Conservation (phyloP, 2,888 invertebrate species). For the Pogonocherus hispidulus region DNA sequence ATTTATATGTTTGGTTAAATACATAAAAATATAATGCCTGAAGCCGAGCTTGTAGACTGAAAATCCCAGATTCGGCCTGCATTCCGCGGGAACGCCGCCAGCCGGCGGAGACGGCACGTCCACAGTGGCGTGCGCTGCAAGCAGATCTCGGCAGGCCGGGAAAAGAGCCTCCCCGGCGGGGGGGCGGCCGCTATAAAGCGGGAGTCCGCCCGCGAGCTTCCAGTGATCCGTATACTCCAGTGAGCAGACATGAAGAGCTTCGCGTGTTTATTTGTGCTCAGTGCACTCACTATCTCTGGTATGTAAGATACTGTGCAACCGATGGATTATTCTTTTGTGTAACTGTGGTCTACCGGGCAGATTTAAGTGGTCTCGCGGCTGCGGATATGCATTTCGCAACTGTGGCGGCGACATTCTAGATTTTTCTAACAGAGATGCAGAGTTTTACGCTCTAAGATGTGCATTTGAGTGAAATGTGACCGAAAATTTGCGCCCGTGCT, state of each 20-base stretch:
- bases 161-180: constrained; percentile 40
- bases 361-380: background rate
- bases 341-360: constrained; percentile 26
- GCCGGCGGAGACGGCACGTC: constrained; percentile 8
- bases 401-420: background rate
- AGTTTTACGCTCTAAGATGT: background rate
- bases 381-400: too few relatives aligned
- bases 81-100: background rate
- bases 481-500: background rate
- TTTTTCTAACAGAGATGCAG: constrained; percentile 3
- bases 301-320: too few relatives aligned
- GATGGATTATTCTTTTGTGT: too few relatives aligned
- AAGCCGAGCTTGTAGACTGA: too few relatives aligned
- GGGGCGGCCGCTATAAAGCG: constrained; percentile 62
- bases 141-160: background rate
- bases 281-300: constrained; percentile 67
- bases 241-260: constrained; percentile 64
- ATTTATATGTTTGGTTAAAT: too few relatives aligned
- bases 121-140: constrained; percentile 30
- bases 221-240: constrained; percentile 60
- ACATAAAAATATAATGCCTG: too few relatives aligned
- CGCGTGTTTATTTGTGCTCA: constrained; percentile 67
- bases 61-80: background rate
- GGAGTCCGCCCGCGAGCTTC: constrained; percentile 57
- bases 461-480: background rate